Evolutionary conservation across 2,888 invertebrate species (phyloP).

Genomic region (Mimachlamys varia): DNA sequence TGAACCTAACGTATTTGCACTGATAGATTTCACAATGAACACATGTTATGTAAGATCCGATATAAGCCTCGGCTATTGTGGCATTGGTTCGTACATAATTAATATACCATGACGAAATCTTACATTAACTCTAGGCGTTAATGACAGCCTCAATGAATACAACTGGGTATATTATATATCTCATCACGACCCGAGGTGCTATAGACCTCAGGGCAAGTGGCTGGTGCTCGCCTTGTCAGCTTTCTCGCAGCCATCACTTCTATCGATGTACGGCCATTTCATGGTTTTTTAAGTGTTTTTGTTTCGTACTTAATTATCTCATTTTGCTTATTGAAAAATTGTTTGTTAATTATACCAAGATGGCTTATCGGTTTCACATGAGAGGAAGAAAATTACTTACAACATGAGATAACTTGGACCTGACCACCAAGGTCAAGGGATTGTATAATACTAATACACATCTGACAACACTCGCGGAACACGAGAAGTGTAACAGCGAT

Average conservation of each 20-base stretch:
- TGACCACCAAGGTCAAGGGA: neutral
- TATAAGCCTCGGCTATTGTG: neutral
- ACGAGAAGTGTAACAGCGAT: conserved; percentile 2
- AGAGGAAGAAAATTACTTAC: too few species aligned
- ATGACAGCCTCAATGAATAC: neutral
- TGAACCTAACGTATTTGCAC: neutral
- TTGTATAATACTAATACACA: neutral
- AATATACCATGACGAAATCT: conserved; percentile 18
- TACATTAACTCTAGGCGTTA: neutral
- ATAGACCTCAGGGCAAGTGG: neutral
- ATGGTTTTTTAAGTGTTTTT: too few species aligned
- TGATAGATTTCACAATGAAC: neutral
- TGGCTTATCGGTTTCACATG: too few species aligned
- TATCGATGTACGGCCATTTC: too few species aligned
- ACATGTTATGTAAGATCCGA: neutral
- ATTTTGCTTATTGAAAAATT: too few species aligned
- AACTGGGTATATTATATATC: conserved; percentile 31
- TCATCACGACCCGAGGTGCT: conserved; percentile 1
- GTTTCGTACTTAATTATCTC: too few species aligned
- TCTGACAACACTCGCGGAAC: neutral
- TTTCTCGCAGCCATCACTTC: neutral
- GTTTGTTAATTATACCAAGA: too few species aligned
- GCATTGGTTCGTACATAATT: conserved; percentile 6
- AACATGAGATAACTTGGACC: too few species aligned
- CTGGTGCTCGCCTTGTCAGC: neutral